Conservation (phyloP, 2,888 invertebrate genomes). For the Alcis repandata region DNA sequence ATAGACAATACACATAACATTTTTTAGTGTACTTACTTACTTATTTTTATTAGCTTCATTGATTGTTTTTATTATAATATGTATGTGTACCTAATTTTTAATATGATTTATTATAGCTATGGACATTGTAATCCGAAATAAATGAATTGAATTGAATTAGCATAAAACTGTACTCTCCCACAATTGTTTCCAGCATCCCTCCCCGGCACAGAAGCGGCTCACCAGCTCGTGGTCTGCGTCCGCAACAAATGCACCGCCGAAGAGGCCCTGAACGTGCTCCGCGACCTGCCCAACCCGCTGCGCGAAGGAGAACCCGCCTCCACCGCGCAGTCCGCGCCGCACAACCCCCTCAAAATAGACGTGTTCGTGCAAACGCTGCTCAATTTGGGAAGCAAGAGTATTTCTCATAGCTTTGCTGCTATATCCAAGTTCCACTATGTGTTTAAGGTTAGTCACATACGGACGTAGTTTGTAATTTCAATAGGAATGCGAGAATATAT, state of each 20-base stretch:
- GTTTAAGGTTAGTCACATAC: constrained; percentile 89
- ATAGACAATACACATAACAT: too few species aligned
- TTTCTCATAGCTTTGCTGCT: constrained; percentile 99
- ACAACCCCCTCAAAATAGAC: constrained; percentile 97
- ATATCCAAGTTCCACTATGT: constrained; percentile 98
- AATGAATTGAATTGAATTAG: too few species aligned
- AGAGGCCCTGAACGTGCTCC: constrained; percentile 94
- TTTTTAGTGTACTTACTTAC: too few species aligned
- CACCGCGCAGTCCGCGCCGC: constrained; percentile 90
- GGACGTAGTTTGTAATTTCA: background rate
- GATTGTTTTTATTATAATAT: too few species aligned
- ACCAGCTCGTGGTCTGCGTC: constrained; percentile 94
- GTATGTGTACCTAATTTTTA: too few species aligned
- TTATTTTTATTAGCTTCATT: too few species aligned
- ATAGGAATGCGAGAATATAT: too few species aligned
- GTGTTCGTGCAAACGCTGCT: constrained; percentile 98
- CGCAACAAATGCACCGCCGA: constrained; percentile 96
- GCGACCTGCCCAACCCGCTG: constrained; percentile 94
- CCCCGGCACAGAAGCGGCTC: constrained; percentile 94
- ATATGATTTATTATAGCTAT: too few species aligned
- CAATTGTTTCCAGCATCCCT: constrained; percentile 87
- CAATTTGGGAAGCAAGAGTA: constrained; percentile 97
- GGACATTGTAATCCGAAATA: too few species aligned
- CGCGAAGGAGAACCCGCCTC: constrained; percentile 89
- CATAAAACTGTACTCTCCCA: too few species aligned